Base-by-base conservation (phyloP, 2,113 vertebrate genomes). In the Sander vitreus region DNA sequence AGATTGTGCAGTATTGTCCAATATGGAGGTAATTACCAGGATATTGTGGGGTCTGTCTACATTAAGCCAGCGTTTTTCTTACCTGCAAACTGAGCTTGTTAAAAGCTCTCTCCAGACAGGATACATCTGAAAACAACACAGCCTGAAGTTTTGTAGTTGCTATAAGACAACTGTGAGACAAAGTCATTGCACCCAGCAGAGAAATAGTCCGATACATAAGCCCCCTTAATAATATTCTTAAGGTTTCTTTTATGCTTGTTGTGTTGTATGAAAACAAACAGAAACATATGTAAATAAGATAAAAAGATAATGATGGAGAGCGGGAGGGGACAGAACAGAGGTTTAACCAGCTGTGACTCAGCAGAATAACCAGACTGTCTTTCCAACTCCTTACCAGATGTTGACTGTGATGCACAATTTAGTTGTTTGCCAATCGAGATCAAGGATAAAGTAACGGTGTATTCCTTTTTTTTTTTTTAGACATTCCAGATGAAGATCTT, bases 291-390 rank as follows among this genome's bases (percentile, higher is more conserved):
- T 4, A 43, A 21, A 23, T 21, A 13, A 47, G 16, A 27, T 53
- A 13, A 45, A 73, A 27, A n/a, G 33, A 53, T 54, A 21, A 25
- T 54, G 30, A 33, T 54, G 18, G 9, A 16, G 33, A 55, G 25
- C 4, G n/a, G 7, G 15, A 33, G 19, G 27, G 4, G 21, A 45
- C 47, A 10, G 21, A 55, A 10, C 9, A 1, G 51, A 51, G 18
- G 64, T 30, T 58, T 33, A 85, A 58, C 82, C 71, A 66, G 53
- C 45, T 66, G 58, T 76, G 76, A 76, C 59, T 50, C 51, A 58
- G 80, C 83, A 67, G 30, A 71, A 66, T 57, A 70, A 50, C 63
- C 50, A 57, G 18, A 16, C 27, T 57, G 30, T 54, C 6, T 23
- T 36, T 27, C 43, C 23, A 15, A 21, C 57, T 33, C 3, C n/a